Evolutionary conservation across 2,797 vertebrate species (phyloP), one percentile per base, ranked within the genome.

Genomic region (Micromesistius poutassou): DNA sequence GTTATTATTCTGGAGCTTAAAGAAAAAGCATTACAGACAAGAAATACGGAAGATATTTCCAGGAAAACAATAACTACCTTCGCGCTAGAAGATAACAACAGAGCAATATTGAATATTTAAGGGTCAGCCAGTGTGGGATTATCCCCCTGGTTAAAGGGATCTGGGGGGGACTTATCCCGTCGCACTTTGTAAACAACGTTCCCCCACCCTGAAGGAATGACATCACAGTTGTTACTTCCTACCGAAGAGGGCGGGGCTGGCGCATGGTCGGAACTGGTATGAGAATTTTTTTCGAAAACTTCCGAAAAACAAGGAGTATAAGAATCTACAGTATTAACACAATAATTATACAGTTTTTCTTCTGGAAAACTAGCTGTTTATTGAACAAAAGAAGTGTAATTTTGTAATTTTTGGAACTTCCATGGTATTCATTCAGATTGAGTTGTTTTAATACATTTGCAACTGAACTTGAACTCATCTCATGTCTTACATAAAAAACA

Each of bases 111-210:
- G 79, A 78, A 84, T 91, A 88, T 93, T 91, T 90, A 91, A 87
- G 77, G 75, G 80, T 86, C 42, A 76, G 55, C 30, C 73, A 38
- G 80, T 0, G 7, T 50, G 73, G 81, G 88, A 88, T 94, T 86
- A 94, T 92, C 92, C 89, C 68, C 31, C 16, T 78, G 77, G 78
- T 90, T 90, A 90, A 89, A 85, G 83, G 87, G 90, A 91, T 92
- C 84, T 87, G 78, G 40, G 42, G 28, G 62, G 78, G 81, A 36
- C 42, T 86, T 91, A 91, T 84, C 89, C 38, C 36, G 3, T 30
- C 66, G 30, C 28, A 16, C 75, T 73, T 78, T 7, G 86, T 90
- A 91, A 93, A 93, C 91, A 93, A 88, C 86, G 83, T 66, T 25
- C 66, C 10, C 66, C 28, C 68, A 13, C 10, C 13, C 30, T 1